Evolutionary conservation across 2,797 vertebrate species (phyloP).

Genomic region (Miichthys miiuy): DNA sequence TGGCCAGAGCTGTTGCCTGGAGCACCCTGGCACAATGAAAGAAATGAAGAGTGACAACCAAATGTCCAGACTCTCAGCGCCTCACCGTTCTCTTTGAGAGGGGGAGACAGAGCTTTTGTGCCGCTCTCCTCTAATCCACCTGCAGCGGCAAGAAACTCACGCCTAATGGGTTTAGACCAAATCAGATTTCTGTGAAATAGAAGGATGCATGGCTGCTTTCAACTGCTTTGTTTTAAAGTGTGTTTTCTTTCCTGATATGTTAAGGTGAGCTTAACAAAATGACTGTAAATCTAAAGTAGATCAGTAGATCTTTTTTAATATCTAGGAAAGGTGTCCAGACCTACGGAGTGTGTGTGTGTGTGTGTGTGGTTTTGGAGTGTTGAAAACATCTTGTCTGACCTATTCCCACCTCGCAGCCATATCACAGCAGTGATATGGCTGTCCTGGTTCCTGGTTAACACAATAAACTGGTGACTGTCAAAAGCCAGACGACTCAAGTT

Average conservation of each 20-base stretch:
- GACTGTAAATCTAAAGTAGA: conserved; percentile 16
- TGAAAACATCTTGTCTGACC: conserved; percentile 6
- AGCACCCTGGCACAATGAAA: conserved; percentile 68
- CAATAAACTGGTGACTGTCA: conserved; percentile 24
- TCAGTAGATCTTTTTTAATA: conserved; percentile 10
- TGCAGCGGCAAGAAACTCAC: conserved; percentile 40
- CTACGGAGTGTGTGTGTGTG: not conserved
- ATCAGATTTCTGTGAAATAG: conserved; percentile 65
- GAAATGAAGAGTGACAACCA: conserved; percentile 76
- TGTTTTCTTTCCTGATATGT: conserved; percentile 24
- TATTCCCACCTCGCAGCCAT: conserved; percentile 32
- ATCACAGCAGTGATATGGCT: not conserved
- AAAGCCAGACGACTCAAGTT: conserved; percentile 19
- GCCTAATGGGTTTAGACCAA: conserved; percentile 60
- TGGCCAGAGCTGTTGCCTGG: conserved; percentile 62
- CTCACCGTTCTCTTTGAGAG: conserved; percentile 45
- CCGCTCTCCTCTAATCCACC: conserved; percentile 54
- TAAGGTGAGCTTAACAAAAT: conserved; percentile 14
- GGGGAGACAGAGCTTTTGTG: conserved; percentile 42
- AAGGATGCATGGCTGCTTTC: conserved; percentile 49
- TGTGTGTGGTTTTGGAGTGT: not conserved
- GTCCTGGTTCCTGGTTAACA: conserved; percentile 18
- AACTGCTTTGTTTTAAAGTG: conserved; percentile 28
- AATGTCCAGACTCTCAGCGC: conserved; percentile 58
- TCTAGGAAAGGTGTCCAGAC: not conserved